These are phyloP conservation scores for Diploscapter pachys DNA, from an alignment of 1,140 invertebrate species.

Conservation along the genomic window DNA sequence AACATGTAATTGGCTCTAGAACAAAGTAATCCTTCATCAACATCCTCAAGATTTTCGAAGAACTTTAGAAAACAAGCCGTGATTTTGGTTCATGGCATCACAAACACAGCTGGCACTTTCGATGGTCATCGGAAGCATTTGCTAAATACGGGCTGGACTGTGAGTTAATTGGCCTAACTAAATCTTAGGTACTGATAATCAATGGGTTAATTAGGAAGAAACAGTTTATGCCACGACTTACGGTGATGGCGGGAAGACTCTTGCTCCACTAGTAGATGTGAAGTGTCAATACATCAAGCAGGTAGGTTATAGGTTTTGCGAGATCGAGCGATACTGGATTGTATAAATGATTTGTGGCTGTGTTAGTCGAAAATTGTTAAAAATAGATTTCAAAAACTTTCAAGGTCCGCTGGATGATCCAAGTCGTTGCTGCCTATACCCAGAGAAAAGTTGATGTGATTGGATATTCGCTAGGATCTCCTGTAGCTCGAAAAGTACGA, in stretches of 20 bases:
- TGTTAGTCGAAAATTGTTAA: background rate
- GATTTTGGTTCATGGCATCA: constrained; percentile 55
- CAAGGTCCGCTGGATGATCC: constrained; percentile 52
- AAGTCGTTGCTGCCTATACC: constrained; percentile 53
- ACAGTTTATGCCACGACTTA: constrained; percentile 54
- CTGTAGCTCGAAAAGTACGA: constrained; percentile 47
- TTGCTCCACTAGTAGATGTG: constrained; percentile 55
- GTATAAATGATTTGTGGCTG: no score
- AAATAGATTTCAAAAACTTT: background rate
- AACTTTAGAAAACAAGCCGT: constrained; percentile 50
- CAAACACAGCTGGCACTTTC: constrained; percentile 51
- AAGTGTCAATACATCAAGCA: constrained; percentile 56
- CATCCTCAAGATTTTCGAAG: background rate
- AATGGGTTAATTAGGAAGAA: constrained; percentile 30
- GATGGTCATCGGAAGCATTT: constrained; percentile 45
- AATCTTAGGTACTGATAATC: no score
- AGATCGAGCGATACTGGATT: no score
- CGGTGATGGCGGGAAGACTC: constrained; percentile 53
- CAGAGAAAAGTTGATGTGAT: constrained; percentile 51
- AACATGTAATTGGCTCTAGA: constrained; percentile 14
- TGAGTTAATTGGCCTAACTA: no score
- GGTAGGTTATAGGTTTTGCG: background rate
- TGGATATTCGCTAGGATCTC: constrained; percentile 57
- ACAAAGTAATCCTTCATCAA: constrained; percentile 6
- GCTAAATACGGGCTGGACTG: constrained; percentile 41